These are phyloP conservation scores for Corythornis vintsioides DNA, from an alignment of 2,113 vertebrate species.

Conservation along the genomic window DNA sequence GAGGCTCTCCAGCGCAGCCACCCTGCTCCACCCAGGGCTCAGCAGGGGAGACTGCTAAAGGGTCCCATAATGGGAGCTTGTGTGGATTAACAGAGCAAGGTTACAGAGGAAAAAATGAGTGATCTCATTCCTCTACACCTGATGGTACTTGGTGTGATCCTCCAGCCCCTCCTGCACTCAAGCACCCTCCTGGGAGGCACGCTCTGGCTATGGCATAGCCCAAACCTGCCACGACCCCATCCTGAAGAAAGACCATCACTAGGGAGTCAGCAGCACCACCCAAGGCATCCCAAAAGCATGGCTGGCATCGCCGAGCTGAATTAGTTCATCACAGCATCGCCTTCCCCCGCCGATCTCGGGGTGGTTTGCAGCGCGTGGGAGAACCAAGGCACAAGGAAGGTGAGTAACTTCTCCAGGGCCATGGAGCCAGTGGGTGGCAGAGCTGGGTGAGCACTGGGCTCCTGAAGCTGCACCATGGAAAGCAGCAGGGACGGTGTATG, in stretches of 20 bases:
- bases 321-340: not conserved
- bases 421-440: not conserved
- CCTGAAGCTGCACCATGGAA: not conserved
- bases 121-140: not conserved
- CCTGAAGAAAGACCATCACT: not conserved
- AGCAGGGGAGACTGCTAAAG: not conserved
- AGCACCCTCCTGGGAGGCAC: not conserved
- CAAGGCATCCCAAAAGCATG: not conserved
- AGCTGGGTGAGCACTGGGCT: not conserved
- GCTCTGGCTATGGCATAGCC: not conserved
- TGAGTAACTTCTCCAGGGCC: slow-evolving; percentile 37
- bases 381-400: not conserved
- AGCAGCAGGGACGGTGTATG: accelerated
- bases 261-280: not conserved
- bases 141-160: not conserved
- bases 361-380: not conserved
- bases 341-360: not conserved
- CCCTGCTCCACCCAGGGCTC: slow-evolving; percentile 36
- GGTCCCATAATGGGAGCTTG: not conserved
- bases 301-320: not conserved
- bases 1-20: not conserved
- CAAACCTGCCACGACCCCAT: not conserved
- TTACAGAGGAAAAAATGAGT: not conserved
- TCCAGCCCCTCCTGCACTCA: not conserved
- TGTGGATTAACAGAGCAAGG: not conserved